These are phyloP conservation scores for Diarsia mendica DNA, from an alignment of 2,888 invertebrate species.

Conservation along the genomic window DNA sequence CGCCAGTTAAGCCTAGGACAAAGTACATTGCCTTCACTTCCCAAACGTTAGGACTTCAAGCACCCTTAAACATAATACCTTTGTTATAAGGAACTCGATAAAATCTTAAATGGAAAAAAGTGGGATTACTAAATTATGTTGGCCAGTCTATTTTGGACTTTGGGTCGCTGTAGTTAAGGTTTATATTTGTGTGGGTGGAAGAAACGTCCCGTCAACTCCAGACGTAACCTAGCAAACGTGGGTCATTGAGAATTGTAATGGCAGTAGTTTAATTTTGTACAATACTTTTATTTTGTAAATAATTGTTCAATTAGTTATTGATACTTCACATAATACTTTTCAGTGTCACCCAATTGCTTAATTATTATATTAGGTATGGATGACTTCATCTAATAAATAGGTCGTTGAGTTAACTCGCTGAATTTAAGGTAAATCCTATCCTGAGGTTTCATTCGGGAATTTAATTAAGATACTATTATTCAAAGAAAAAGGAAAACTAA, in stretches of 20 bases:
- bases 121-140: conserved; percentile 38
- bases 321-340: too few relatives aligned
- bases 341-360: too few relatives aligned
- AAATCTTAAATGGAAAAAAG: conserved; percentile 65
- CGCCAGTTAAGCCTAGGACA: conserved; percentile 5
- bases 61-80: conserved; percentile 56
- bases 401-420: not conserved
- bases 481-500: too few relatives aligned
- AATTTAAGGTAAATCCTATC: too few relatives aligned
- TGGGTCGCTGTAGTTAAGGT: conserved; percentile 31
- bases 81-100: conserved; percentile 61
- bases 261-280: conserved; percentile 51
- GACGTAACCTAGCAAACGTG: conserved; percentile 59
- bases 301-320: too few relatives aligned
- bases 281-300: not conserved
- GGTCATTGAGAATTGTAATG: conserved; percentile 6
- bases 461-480: too few relatives aligned
- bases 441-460: too few relatives aligned
- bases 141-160: conserved; percentile 16
- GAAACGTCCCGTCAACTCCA: conserved; percentile 63
- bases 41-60: conserved; percentile 48
- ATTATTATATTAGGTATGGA: too few relatives aligned
- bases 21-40: conserved; percentile 40
- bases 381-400: too few relatives aligned
- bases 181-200: conserved; percentile 29